Conservation (phyloP, 2,797 vertebrate genomes). For the Austrolebias charrua region DNA sequence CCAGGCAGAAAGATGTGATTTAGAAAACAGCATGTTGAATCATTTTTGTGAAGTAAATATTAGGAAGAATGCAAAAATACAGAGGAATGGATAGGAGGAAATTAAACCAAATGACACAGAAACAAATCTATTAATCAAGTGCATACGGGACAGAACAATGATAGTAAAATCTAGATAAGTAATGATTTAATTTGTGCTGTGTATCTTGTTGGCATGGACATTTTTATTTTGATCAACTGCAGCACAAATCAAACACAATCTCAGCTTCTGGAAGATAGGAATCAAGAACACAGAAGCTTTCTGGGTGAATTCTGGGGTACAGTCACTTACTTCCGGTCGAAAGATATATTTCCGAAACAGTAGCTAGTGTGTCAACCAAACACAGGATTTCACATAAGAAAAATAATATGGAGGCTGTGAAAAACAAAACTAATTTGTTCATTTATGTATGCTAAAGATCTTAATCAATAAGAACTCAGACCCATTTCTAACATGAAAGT, state of each 20-base stretch:
- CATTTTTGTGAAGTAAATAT: not conserved
- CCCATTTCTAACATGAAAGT: no score
- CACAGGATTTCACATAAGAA: conserved; percentile 45
- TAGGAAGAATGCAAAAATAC: not conserved
- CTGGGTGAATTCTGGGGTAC: conserved; percentile 1
- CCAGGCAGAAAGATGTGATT: conserved; percentile 10
- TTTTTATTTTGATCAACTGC: conserved; percentile 10
- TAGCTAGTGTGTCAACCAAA: conserved; percentile 77
- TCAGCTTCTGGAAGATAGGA: conserved; percentile 28
- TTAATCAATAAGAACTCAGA: no score
- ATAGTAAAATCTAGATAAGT: conserved; percentile 13
- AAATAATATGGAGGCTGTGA: no score
- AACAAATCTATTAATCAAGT: conserved; percentile 19
- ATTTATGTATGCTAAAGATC: not conserved
- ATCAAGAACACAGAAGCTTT: conserved; percentile 30
- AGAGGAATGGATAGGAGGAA: not conserved
- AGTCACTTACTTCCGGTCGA: conserved; percentile 84
- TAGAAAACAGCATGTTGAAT: conserved; percentile 1
- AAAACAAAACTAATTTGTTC: conserved; percentile 17
- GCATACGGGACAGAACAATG: conserved; percentile 12
- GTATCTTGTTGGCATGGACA: not conserved
- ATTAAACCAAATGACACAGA: conserved; percentile 18
- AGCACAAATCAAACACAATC: conserved; percentile 42
- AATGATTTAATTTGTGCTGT: conserved; percentile 40
- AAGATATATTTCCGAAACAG: conserved; percentile 87